Evolutionary conservation across 2,888 invertebrate species (phyloP), one percentile per base, ranked within the genome.

Genomic region (Uropetala carovei): DNA sequence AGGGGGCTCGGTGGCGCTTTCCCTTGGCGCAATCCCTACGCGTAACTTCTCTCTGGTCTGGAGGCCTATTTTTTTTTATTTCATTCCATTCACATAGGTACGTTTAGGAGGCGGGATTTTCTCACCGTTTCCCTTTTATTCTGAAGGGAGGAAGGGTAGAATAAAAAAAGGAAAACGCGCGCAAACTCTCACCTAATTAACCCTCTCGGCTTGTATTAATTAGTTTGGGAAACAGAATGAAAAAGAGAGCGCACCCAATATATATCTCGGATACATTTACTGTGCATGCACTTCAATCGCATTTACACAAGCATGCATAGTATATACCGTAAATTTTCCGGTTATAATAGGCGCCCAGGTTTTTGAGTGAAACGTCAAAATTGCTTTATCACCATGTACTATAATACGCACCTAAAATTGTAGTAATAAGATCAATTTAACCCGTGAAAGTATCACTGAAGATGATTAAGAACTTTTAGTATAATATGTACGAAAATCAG

Each of bases 51-150:
- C 43, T 43, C 75, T 75, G n/a, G n/a, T n/a, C n/a, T n/a, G n/a
- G n/a, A n/a, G n/a, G n/a, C n/a, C n/a, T 75, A n/a, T 75, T 75
- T 60, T 60, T 4, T 60, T 60, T 18, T 75, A 22, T 27, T 75
- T 27, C 11, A 75, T 75, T 22, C 22, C 75, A 3, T 75, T 75
- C 75, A 27, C 75, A 75, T 27, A 27, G 22, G 75, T 27, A 27
- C 75, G 75, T 75, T 75, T 75, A 22, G 75, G 27, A 22, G 75
- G 22, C 27, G 75, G 75, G 75, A 75, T 75, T 75, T 75, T 75
- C 75, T 75, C 75, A 75, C 27, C 22, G 27, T 27, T 11, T n/a
- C 43, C 43, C 43, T 18, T 22, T 75, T 27, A 22, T 75, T 75
- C 11, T 22, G 27, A 27, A 22, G 27, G 68, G n/a, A 22, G 75